phyloP scores from a whole-genome alignment of 2,113 vertebrate species.

The Mixornis gularis region DNA sequence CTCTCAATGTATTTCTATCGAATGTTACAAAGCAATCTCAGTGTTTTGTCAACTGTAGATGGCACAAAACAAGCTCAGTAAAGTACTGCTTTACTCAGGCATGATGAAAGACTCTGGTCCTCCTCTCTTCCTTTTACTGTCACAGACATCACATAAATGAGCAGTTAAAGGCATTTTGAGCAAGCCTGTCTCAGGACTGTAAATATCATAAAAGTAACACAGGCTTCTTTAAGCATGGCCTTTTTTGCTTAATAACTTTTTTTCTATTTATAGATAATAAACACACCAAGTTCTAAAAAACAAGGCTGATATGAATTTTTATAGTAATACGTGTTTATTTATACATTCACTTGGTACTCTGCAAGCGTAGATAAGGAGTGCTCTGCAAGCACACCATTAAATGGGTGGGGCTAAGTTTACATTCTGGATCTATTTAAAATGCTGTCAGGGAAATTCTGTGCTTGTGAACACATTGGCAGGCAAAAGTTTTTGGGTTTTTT shows the following conservation, averaged over 20 bases:
- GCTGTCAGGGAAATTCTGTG: background rate
- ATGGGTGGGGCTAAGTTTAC: background rate
- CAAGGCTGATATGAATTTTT: background rate
- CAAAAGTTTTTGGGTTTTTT: fast-evolving
- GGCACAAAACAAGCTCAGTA: background rate
- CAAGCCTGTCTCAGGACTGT: background rate
- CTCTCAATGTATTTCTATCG: background rate
- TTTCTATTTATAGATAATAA: background rate
- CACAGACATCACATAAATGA: background rate
- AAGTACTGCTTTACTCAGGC: background rate
- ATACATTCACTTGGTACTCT: background rate
- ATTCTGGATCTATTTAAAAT: background rate
- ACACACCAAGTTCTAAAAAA: background rate
- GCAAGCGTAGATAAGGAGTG: background rate
- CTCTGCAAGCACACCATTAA: background rate
- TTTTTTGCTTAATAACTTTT: background rate
- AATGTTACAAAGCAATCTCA: background rate
- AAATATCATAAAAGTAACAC: background rate
- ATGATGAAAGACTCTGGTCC: background rate
- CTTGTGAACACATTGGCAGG: background rate
- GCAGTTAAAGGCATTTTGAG: background rate
- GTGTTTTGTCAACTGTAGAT: background rate
- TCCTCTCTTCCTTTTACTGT: background rate
- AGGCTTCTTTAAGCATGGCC: background rate
- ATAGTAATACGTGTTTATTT: background rate